Conservation (phyloP, 2,113 vertebrate genomes). For the Nannobrachium achirus region DNA sequence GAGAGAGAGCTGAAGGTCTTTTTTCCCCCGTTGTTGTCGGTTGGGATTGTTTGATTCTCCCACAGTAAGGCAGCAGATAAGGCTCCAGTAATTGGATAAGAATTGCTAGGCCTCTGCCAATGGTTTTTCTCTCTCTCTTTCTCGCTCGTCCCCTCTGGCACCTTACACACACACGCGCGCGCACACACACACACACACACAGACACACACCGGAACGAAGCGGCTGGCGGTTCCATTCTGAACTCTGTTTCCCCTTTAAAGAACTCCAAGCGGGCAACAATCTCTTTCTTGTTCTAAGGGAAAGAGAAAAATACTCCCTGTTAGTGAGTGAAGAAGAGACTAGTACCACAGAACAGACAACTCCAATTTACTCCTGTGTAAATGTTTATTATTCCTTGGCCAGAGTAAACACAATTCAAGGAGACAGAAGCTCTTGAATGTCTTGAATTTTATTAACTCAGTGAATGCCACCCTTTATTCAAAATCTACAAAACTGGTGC, state of each 20-base stretch:
- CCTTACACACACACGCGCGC: conserved; percentile 21
- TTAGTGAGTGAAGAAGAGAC: conserved; percentile 56
- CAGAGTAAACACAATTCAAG: too few relatives aligned
- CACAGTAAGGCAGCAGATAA: conserved; percentile 69
- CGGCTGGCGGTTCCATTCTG: conserved; percentile 58
- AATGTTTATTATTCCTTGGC: conserved; percentile 14
- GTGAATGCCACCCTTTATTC: too few relatives aligned
- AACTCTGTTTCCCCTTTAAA: conserved; percentile 49
- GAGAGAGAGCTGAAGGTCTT: conserved; percentile 30
- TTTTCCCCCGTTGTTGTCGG: conserved; percentile 50
- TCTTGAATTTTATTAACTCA: too few relatives aligned
- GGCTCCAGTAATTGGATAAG: conserved; percentile 77
- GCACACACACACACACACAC: conserved; percentile 18
- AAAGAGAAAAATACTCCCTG: conserved; percentile 13
- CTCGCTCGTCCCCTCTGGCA: conserved; percentile 45
- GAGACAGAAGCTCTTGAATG: too few relatives aligned
- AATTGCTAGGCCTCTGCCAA: conserved; percentile 71
- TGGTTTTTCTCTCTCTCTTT: conserved; percentile 54
- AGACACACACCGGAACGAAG: conserved; percentile 33
- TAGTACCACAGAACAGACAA: conserved; percentile 33
- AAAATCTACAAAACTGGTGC: too few relatives aligned
- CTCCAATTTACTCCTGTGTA: conserved; percentile 23
- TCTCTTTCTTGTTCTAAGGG: conserved; percentile 42
- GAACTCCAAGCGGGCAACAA: conserved; percentile 37
- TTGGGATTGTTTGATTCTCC: conserved; percentile 63